Evolutionary conservation across 1,140 invertebrate genomes (phyloP).

Genomic region (Halictus rubicundus): DNA sequence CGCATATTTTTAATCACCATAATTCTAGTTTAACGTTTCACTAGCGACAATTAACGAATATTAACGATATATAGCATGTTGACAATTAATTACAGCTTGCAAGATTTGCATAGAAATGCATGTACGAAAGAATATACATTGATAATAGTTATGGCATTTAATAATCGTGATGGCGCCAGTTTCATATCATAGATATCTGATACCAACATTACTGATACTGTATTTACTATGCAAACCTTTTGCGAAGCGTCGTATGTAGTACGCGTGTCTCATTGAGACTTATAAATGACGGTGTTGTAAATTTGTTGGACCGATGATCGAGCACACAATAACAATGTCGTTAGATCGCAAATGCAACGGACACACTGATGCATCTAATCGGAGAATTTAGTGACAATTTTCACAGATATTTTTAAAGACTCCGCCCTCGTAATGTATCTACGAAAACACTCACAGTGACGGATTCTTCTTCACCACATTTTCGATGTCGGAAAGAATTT

Average conservation of each 20-base stretch:
- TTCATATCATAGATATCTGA: conserved; percentile 31
- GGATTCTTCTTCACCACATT: conserved; percentile 86
- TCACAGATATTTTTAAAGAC: conserved; percentile 61
- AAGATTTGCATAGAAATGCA: background rate
- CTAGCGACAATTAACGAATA: background rate
- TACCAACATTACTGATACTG: conserved; percentile 38
- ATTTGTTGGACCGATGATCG: background rate
- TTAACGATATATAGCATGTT: background rate
- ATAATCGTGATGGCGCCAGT: conserved; percentile 39
- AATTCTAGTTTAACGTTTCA: background rate
- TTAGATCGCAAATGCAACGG: background rate
- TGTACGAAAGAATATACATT: background rate
- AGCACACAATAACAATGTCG: background rate
- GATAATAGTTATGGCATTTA: conserved; percentile 22
- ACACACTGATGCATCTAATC: background rate
- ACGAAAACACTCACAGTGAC: conserved; percentile 84
- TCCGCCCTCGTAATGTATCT: conserved; percentile 63
- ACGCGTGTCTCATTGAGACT: conserved; percentile 25
- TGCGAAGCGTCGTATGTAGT: conserved; percentile 30
- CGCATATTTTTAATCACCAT: background rate
- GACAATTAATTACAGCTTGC: background rate
- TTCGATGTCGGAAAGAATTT: conserved; percentile 89
- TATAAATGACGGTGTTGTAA: conserved; percentile 5
- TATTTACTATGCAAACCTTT: conserved; percentile 39
- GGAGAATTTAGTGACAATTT: conserved; percentile 21